These are phyloP conservation scores for Psilopsiagon aurifrons DNA, from an alignment of 2,113 vertebrate genomes.

Conservation along the genomic window DNA sequence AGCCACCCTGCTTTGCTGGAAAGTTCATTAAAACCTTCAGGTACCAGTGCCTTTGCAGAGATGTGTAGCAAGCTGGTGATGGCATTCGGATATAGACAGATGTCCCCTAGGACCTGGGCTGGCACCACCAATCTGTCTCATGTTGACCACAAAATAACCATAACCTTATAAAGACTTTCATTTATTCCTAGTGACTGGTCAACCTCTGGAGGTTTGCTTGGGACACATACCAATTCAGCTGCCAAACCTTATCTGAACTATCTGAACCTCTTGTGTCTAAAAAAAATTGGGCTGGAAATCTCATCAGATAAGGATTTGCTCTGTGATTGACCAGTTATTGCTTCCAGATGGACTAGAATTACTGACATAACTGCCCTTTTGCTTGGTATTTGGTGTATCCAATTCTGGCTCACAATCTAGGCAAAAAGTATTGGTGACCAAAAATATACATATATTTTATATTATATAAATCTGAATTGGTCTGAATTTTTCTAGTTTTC, in stretches of 20 bases:
- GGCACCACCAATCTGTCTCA: conserved; percentile 61
- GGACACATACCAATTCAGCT: conserved; percentile 64
- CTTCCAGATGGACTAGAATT: conserved; percentile 52
- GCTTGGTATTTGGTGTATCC: background rate
- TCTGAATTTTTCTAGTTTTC: background rate
- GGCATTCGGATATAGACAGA: conserved; percentile 7
- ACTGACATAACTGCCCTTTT: background rate
- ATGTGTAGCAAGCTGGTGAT: background rate
- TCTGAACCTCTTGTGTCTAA: conserved; percentile 39
- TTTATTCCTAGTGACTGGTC: conserved; percentile 58
- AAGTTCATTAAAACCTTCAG: background rate
- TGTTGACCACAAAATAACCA: conserved; percentile 51
- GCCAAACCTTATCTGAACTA: conserved; percentile 68
- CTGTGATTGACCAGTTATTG: conserved; percentile 52
- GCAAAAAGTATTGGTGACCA: background rate
- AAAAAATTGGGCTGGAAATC: conserved; percentile 65
- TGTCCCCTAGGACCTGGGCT: conserved; percentile 34
- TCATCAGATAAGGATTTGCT: conserved; percentile 67
- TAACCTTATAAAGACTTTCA: conserved; percentile 51
- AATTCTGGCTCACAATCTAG: background rate
- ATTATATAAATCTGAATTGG: background rate
- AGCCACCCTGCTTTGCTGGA: background rate
- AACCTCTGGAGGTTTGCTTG: conserved; percentile 53
- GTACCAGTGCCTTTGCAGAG: background rate
- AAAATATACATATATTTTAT: background rate